Conservation (phyloP, 2,888 invertebrate species). For the Zhuqinia jingwanae region DNA sequence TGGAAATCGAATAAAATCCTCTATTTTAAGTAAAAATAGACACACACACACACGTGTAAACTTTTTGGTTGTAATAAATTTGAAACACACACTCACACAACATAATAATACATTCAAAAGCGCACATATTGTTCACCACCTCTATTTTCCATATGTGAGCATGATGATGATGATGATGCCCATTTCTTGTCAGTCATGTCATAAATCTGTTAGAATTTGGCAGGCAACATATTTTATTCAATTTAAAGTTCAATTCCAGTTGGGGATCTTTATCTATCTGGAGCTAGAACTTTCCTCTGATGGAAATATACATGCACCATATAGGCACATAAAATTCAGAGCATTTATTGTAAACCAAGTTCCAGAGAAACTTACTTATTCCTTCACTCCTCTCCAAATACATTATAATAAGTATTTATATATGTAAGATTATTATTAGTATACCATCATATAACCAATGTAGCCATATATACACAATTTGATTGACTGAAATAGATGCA, state of each 20-base stretch:
- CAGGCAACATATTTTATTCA: conserved; percentile 58
- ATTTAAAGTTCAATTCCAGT: conserved; percentile 68
- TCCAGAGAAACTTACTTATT: background rate
- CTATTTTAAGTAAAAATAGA: conserved; percentile 39
- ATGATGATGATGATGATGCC: conserved; percentile 24
- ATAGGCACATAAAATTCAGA: background rate
- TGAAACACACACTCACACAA: background rate
- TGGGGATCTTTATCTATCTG: conserved; percentile 53
- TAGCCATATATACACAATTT: background rate
- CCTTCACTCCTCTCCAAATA: conserved; percentile 16
- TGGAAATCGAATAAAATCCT: background rate
- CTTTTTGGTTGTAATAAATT: background rate
- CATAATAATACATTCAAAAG: too few species aligned
- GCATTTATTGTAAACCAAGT: background rate
- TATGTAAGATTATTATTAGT: background rate
- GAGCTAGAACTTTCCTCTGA: background rate
- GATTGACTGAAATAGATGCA: conserved; percentile 50
- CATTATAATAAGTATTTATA: background rate
- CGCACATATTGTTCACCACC: too few species aligned
- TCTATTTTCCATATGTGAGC: background rate
- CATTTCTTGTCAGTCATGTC: conserved; percentile 54
- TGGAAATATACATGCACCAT: background rate
- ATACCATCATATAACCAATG: too few species aligned
- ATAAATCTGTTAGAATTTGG: conserved; percentile 64
- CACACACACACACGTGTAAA: background rate